Conservation (phyloP, 2,888 invertebrate genomes). For the Drosophila phalerata region DNA sequence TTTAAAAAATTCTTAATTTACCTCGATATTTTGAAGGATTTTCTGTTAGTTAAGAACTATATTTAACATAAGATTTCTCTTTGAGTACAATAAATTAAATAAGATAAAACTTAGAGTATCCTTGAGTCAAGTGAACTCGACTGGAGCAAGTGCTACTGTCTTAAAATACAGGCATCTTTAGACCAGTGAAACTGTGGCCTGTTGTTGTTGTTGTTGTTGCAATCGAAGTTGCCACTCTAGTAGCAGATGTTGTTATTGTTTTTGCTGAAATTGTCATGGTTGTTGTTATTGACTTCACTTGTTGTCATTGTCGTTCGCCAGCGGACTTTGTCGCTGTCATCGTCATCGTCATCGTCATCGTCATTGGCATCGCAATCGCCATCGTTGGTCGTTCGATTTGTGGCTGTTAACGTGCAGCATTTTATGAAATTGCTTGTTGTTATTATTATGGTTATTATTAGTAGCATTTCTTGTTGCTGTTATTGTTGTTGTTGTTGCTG, state of each 20-base stretch:
- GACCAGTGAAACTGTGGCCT: not conserved
- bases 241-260: constrained; percentile 19
- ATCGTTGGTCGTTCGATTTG: constrained; percentile 55
- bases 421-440: constrained; percentile 77
- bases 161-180: constrained; percentile 4
- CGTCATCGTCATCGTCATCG: constrained; percentile 19
- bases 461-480: constrained; percentile 51
- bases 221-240: constrained; percentile 13
- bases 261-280: constrained; percentile 53
- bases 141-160: not conserved
- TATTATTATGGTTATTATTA: constrained; percentile 80
- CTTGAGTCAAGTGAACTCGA: not conserved
- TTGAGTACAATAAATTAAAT: not conserved
- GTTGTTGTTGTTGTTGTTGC: constrained; percentile 15
- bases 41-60: too few relatives aligned
- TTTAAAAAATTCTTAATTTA: not conserved
- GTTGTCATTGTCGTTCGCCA: constrained; percentile 32
- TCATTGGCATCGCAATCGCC: constrained; percentile 13
- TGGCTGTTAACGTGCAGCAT: constrained; percentile 64
- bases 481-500: constrained; percentile 37
- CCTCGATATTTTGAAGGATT: not conserved
- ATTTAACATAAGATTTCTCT: too few relatives aligned
- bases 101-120: constrained; percentile 6
- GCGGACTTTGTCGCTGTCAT: constrained; percentile 51
- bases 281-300: constrained; percentile 66